phyloP scores from a whole-genome alignment of 2,113 vertebrate genomes.

The Entelurus aequoreus region DNA sequence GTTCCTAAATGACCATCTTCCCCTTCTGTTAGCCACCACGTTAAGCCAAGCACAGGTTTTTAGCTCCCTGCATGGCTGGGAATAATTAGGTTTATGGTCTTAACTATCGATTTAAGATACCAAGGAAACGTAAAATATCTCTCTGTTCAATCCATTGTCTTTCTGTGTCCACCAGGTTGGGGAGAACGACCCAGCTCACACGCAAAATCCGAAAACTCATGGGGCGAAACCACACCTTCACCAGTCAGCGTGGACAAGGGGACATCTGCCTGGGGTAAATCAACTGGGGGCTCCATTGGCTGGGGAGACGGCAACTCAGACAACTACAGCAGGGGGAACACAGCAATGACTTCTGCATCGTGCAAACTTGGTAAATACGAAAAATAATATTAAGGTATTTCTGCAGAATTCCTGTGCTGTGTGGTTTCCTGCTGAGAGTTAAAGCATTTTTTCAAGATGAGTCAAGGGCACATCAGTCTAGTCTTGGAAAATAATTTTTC shows the following conservation, averaged over 20 bases:
- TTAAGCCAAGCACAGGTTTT: constrained; percentile 30
- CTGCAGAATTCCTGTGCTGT: not conserved
- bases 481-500: not conserved
- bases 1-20: constrained; percentile 52
- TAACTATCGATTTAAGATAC: constrained; percentile 1
- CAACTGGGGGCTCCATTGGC: constrained; percentile 78
- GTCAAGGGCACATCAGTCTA: constrained; percentile 27
- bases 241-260: constrained; percentile 86
- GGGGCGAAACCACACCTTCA: constrained; percentile 82
- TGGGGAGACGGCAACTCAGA: constrained; percentile 85
- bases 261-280: constrained; percentile 91
- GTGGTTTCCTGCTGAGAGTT: constrained; percentile 6
- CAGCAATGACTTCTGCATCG: constrained; percentile 79
- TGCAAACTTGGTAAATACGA: constrained; percentile 86
- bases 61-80: constrained; percentile 19
- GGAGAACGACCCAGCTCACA: constrained; percentile 84
- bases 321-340: constrained; percentile 78
- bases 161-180: constrained; percentile 76
- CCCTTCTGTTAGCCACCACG: constrained; percentile 35
- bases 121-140: not conserved
- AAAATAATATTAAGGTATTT: not conserved
- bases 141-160: not conserved
- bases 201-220: constrained; percentile 83
- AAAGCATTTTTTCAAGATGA: not conserved
- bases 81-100: constrained; percentile 2